phyloP scores from a whole-genome alignment of 2,113 vertebrate species.

The Herpetotheres cachinnans region DNA sequence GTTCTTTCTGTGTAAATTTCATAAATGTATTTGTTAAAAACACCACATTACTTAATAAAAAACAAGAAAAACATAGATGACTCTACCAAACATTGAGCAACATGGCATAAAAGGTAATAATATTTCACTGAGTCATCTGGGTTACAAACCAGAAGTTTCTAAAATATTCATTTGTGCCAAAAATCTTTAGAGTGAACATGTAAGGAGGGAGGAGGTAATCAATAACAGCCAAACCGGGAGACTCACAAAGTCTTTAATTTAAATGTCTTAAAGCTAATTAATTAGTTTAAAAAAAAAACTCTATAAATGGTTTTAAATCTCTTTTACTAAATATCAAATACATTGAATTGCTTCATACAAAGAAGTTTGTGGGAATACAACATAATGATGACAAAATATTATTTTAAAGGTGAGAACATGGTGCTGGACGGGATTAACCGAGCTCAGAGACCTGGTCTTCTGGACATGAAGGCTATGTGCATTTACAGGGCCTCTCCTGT shows the following conservation, averaged over 20 bases:
- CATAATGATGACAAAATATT: background rate
- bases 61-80: fast-evolving
- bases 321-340: background rate
- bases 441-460: background rate
- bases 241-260: background rate
- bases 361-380: background rate
- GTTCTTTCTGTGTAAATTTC: background rate
- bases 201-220: background rate
- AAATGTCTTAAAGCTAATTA: background rate
- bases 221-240: background rate
- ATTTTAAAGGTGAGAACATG: background rate
- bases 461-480: background rate
- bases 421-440: background rate
- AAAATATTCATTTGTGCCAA: background rate
- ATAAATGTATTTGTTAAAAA: background rate
- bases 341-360: background rate
- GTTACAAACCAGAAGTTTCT: background rate
- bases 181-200: background rate
- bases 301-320: background rate
- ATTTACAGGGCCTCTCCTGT: background rate
- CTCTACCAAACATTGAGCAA: background rate
- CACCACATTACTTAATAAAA: background rate
- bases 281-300: background rate
- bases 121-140: background rate
- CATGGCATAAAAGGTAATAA: fast-evolving